Conservation (phyloP, 2,888 invertebrate genomes). For the Leptopilina drosophilae region DNA sequence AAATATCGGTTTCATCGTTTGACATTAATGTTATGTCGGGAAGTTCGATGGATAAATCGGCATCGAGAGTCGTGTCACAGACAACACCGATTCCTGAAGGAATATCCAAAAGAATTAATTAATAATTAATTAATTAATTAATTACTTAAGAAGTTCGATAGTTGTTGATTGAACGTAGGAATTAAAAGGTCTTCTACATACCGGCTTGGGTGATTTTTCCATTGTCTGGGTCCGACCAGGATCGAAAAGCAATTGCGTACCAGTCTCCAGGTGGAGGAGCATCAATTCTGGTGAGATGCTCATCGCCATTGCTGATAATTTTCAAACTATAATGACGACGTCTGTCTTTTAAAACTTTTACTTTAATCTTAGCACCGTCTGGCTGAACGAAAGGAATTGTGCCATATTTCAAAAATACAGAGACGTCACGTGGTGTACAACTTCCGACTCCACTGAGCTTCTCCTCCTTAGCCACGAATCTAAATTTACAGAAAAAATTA, state of each 20-base stretch:
- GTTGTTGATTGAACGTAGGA: too few relatives aligned
- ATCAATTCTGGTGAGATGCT: slow-evolving; percentile 80
- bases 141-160: too few relatives aligned
- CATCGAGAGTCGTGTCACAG: slow-evolving; percentile 82
- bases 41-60: slow-evolving; percentile 81
- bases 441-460: slow-evolving; percentile 78
- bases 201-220: slow-evolving; percentile 88
- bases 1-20: slow-evolving; percentile 50
- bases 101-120: too few relatives aligned
- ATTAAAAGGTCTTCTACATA: slow-evolving; percentile 74
- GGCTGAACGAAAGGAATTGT: slow-evolving; percentile 91
- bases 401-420: slow-evolving; percentile 87
- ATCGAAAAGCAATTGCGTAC: slow-evolving; percentile 88
- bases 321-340: slow-evolving; percentile 80
- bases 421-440: slow-evolving; percentile 82
- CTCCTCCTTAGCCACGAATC: slow-evolving; percentile 71
- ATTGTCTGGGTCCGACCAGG: slow-evolving; percentile 86
- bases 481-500: slow-evolving; percentile 50
- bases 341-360: slow-evolving; percentile 79
- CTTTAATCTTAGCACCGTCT: slow-evolving; percentile 87
- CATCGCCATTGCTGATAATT: slow-evolving; percentile 81
- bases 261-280: slow-evolving; percentile 87
- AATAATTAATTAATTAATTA: too few relatives aligned
- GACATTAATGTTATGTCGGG: slow-evolving; percentile 70
- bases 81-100: slow-evolving; percentile 82